phyloP scores from a whole-genome alignment of 2,113 vertebrate genomes.

The Oncorhynchus keta region DNA sequence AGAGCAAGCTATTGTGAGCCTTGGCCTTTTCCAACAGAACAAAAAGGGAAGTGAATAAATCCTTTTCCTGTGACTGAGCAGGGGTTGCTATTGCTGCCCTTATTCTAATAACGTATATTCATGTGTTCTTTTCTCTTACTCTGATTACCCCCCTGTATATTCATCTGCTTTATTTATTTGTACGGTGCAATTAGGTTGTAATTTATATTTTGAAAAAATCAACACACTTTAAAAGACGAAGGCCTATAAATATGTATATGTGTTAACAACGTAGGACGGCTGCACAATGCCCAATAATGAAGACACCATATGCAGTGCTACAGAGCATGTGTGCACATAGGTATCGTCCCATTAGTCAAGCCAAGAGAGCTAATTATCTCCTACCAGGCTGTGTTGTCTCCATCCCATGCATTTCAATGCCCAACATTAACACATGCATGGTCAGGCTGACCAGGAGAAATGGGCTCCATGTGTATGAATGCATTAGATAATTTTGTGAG shows the following conservation, averaged over 20 bases:
- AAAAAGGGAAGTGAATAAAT: neutral
- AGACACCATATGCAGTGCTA: conserved; percentile 83
- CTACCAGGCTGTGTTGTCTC: conserved; percentile 87
- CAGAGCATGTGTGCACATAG: conserved; percentile 97
- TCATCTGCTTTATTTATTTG: neutral
- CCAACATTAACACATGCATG: conserved; percentile 95
- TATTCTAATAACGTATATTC: neutral
- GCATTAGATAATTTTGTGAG: conserved; percentile 98
- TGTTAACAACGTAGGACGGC: conserved; percentile 78
- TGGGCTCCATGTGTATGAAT: conserved; percentile 96
- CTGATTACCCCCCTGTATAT: neutral
- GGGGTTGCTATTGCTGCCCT: too few relatives aligned
- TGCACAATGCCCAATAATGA: conserved; percentile 82
- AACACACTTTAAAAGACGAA: conserved; percentile 43
- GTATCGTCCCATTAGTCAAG: conserved; percentile 98
- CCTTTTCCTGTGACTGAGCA: neutral
- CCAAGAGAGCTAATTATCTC: conserved; percentile 96
- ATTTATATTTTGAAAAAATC: conserved; percentile 29
- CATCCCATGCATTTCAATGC: conserved; percentile 90
- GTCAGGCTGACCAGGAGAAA: conserved; percentile 86
- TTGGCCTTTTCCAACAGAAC: neutral
- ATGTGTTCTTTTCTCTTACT: too few relatives aligned
- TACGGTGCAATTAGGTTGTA: conserved; percentile 31
- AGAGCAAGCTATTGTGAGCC: neutral
- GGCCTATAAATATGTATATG: conserved; percentile 79